These are phyloP conservation scores for Eilema sororculum DNA, from an alignment of 2,888 invertebrate species.

Conservation along the genomic window DNA sequence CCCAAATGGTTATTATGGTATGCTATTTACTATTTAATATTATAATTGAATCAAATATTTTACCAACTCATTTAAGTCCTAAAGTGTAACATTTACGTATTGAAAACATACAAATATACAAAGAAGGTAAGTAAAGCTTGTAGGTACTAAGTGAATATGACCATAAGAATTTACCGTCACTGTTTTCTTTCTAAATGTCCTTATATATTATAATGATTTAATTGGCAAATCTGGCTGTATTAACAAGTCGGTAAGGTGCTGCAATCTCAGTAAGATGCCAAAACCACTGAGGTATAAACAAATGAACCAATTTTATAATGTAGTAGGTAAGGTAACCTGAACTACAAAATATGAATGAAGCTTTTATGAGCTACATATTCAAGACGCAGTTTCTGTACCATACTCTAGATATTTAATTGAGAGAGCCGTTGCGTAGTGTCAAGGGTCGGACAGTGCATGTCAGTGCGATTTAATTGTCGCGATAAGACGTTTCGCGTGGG, in stretches of 20 bases:
- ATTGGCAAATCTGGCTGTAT: too few species aligned
- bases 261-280: too few species aligned
- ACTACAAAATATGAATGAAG: not conserved
- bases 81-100: not conserved
- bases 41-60: not conserved
- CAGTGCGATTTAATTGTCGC: conserved; percentile 77
- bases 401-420: conserved; percentile 51
- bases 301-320: too few species aligned
- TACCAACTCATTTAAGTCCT: not conserved
- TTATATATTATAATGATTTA: too few species aligned
- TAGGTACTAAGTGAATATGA: too few species aligned
- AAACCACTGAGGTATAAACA: too few species aligned
- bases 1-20: not conserved
- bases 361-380: conserved; percentile 14
- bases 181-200: not conserved
- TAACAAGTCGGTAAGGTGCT: too few species aligned
- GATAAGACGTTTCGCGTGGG: conserved; percentile 74
- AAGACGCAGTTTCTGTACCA: conserved; percentile 36
- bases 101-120: not conserved
- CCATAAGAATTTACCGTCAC: not conserved
- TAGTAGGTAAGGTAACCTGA: not conserved
- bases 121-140: not conserved
- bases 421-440: conserved; percentile 59
- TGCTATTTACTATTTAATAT: not conserved
- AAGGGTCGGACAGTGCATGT: conserved; percentile 58